phyloP scores from a whole-genome alignment of 35 echinoderm and acorn worm genomes.

The Heliocidaris tuberculata region DNA sequence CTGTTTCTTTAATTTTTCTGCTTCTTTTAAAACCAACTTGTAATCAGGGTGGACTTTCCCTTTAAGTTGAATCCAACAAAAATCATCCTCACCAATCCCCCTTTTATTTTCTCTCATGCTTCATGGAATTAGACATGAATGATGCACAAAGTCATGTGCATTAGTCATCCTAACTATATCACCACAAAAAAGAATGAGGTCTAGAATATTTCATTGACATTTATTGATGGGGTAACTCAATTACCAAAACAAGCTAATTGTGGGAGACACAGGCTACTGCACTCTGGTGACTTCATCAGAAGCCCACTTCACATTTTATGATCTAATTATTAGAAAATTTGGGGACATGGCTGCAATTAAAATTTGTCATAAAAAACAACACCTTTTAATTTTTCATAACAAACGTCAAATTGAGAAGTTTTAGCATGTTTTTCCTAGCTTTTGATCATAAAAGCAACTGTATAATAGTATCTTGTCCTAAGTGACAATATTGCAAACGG shows the following conservation, averaged over 20 bases:
- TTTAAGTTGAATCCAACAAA: background rate
- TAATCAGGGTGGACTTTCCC: no score
- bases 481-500: no score
- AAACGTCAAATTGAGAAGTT: no score
- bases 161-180: background rate
- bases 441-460: background rate
- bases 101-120: background rate
- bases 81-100: background rate
- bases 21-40: no score
- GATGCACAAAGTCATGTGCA: background rate
- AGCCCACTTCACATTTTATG: no score
- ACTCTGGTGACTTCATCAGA: no score
- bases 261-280: background rate
- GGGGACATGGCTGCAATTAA: no score
- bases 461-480: no score
- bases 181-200: background rate
- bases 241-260: background rate
- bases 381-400: no score
- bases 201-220: background rate
- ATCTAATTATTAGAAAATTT: no score
- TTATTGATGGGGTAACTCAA: background rate
- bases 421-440: background rate
- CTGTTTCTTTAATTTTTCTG: no score
- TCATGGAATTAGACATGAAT: background rate
- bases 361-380: no score